Evolutionary conservation across 2,797 vertebrate genomes (phyloP).

Genomic region (Acipenser ruthenus): DNA sequence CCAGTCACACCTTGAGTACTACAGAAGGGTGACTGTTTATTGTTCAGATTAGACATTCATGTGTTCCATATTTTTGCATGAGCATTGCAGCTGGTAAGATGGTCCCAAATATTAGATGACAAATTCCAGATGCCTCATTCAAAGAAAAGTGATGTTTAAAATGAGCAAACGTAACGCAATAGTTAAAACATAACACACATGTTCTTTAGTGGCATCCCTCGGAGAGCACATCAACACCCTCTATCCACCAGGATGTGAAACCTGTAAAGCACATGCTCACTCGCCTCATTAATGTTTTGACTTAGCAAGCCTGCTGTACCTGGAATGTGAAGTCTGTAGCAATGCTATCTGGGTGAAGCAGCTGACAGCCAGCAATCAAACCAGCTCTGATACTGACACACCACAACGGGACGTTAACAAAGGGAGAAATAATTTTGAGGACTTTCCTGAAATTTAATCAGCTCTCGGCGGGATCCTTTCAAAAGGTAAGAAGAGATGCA

Average conservation of each 20-base stretch:
- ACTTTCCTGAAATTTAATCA: conserved; percentile 11
- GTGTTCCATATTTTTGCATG: too few species aligned
- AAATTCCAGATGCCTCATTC: too few species aligned
- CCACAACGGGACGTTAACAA: conserved; percentile 13
- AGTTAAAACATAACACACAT: not conserved
- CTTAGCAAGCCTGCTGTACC: conserved; percentile 19
- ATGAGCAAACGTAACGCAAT: not conserved
- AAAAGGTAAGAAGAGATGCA: conserved; percentile 14
- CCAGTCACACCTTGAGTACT: too few species aligned
- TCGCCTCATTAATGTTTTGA: conserved; percentile 11
- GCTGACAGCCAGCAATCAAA: conserved; percentile 20
- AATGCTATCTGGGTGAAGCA: conserved; percentile 1
- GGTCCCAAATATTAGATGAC: too few species aligned
- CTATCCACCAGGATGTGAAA: not conserved
- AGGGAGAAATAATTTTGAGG: conserved; percentile 12
- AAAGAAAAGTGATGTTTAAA: too few species aligned
- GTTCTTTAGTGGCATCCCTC: not conserved
- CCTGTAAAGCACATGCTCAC: not conserved
- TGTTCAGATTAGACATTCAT: too few species aligned
- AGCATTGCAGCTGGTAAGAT: too few species aligned
- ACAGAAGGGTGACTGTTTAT: too few species aligned
- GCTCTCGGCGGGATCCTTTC: not conserved
- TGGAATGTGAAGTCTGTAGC: conserved; percentile 11
- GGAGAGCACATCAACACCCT: not conserved
- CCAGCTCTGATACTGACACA: not conserved